Percentiles rank a stretch among this genome's conserved stretches.
These are phyloP conservation scores for Oriolus oriolus DNA, from an alignment of 2,113 vertebrate genomes.

Conservation along the genomic window DNA sequence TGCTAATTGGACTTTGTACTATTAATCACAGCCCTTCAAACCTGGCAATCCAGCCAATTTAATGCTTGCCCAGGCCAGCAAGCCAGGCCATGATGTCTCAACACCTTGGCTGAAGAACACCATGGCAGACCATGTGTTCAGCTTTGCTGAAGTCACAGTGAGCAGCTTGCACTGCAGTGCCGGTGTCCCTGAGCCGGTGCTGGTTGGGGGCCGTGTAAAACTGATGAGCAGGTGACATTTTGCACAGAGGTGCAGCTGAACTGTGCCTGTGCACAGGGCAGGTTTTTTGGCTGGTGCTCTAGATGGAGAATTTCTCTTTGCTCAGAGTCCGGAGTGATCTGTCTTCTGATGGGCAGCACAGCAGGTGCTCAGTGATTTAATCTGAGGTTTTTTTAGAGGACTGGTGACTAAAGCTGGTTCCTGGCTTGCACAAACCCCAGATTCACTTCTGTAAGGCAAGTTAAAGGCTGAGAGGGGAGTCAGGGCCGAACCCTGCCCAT, in stretches of 20 bases:
- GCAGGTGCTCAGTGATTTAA: background rate
- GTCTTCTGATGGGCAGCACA: background rate
- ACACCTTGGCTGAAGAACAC: background rate
- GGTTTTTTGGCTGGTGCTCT: background rate
- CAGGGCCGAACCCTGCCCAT: background rate
- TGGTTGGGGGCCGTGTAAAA: background rate
- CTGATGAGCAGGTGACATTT: background rate
- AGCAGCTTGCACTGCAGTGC: background rate
- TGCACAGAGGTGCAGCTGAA: background rate
- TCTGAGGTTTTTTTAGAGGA: background rate
- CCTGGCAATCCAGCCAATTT: background rate
- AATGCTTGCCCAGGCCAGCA: background rate
- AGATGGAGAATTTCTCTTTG: background rate
- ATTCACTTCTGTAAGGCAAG: background rate
- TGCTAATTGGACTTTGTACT: background rate
- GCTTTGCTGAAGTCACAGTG: background rate
- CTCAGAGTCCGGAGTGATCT: background rate
- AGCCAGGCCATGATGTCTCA: background rate
- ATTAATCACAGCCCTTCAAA: background rate
- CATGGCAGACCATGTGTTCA: accelerated
- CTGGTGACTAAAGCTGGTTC: background rate
- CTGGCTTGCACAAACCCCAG: background rate
- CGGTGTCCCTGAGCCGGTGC: background rate
- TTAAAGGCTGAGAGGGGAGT: background rate
- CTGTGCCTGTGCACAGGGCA: background rate